A percentile compares a stretch with the other conserved stretches of the same genome.
phyloP scores from a whole-genome alignment of 2,888 invertebrate species.

The Elegia similella region DNA sequence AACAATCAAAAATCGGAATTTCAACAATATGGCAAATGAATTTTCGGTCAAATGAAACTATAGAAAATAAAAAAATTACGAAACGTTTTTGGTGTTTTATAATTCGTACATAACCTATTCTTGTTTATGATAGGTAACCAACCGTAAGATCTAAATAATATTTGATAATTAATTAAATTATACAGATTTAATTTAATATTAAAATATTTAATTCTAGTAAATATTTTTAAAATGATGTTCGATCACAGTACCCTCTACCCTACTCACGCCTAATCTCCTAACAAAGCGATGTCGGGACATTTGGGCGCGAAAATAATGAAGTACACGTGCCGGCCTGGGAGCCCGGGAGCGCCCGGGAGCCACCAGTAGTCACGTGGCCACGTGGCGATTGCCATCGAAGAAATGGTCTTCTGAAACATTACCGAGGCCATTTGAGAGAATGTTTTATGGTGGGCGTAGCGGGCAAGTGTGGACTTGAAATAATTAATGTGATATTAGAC shows the following conservation, averaged over 20 bases:
- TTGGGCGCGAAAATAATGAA: constrained; percentile 81
- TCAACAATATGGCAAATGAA: no score
- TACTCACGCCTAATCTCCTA: constrained; percentile 76
- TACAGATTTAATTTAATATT: no score
- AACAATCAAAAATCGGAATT: no score
- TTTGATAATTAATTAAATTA: no score
- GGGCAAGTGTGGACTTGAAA: neutral
- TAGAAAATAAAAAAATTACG: no score
- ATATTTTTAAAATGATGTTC: neutral
- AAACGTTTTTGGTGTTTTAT: no score
- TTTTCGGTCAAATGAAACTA: no score
- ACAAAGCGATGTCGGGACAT: constrained; percentile 79
- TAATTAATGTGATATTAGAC: neutral
- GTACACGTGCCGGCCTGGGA: constrained; percentile 62
- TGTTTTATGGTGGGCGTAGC: constrained; percentile 16
- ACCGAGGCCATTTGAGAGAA: constrained; percentile 13
- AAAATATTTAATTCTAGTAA: no score
- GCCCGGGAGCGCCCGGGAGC: constrained; percentile 28
- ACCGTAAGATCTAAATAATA: no score
- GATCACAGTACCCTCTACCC: constrained; percentile 26
- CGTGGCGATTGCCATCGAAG: constrained; percentile 73
- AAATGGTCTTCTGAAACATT: constrained; percentile 30
- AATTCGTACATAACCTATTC: no score
- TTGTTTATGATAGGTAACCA: no score
- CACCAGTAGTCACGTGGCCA: constrained; percentile 34